phyloP scores from a whole-genome alignment of 1,140 invertebrate genomes.

The Macrosteles quadrilineatus region DNA sequence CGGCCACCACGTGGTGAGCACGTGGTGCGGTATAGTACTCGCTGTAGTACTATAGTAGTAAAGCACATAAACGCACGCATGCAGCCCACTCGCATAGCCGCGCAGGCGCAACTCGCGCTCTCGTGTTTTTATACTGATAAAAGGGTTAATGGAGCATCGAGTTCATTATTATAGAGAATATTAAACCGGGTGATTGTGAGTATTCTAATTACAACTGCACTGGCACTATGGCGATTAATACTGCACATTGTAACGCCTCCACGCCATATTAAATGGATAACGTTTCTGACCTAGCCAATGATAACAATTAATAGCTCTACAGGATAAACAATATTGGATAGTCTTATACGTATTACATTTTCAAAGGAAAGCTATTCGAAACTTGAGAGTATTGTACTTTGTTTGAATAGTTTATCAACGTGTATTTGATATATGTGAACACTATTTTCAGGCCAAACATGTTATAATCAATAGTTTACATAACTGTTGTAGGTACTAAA shows the following conservation, averaged over 20 bases:
- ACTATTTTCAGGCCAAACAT: too few species aligned
- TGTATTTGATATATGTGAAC: too few species aligned
- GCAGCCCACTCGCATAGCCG: background rate
- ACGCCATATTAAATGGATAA: background rate
- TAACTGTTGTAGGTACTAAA: too few species aligned
- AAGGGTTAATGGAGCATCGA: background rate
- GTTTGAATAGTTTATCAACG: too few species aligned
- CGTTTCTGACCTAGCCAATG: background rate
- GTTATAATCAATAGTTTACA: too few species aligned
- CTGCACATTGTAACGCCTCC: background rate
- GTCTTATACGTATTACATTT: too few species aligned
- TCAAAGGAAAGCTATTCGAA: too few species aligned
- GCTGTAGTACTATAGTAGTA: background rate
- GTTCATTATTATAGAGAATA: conserved; percentile 1
- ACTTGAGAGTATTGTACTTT: too few species aligned
- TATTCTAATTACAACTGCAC: conserved; percentile 3
- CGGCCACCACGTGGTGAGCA: background rate
- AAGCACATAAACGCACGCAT: too few species aligned
- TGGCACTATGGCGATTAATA: background rate
- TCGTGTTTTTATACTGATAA: background rate
- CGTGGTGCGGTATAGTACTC: conserved; percentile 1
- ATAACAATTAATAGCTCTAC: too few species aligned
- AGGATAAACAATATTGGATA: too few species aligned
- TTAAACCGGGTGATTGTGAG: conserved; percentile 1
- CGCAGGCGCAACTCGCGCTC: background rate